Conservation (phyloP, 2,888 invertebrate genomes). For the Apantesis nais region DNA sequence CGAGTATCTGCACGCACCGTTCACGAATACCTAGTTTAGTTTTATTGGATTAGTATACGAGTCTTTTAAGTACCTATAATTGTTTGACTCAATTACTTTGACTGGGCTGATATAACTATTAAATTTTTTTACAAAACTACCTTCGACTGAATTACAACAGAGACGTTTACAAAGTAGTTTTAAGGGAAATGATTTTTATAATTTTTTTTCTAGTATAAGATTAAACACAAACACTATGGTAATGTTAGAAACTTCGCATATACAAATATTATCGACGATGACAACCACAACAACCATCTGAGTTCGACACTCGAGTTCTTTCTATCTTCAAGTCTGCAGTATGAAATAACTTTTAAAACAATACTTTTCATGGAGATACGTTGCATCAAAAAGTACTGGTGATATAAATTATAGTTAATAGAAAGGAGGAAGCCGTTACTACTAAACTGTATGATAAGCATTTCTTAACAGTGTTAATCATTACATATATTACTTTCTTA, state of each 20-base stretch:
- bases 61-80: background rate
- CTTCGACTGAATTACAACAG: no score
- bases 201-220: no score
- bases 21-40: conserved; percentile 7
- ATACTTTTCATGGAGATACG: background rate
- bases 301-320: no score
- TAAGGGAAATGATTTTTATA: no score
- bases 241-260: background rate
- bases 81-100: background rate
- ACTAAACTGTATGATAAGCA: background rate
- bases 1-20: conserved; percentile 1
- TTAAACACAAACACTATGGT: no score
- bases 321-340: background rate
- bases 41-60: background rate
- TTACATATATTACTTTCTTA: background rate
- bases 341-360: background rate
- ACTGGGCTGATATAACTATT: background rate
- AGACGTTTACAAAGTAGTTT: no score
- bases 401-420: background rate
- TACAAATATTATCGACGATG: background rate
- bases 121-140: background rate
- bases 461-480: background rate
- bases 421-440: background rate
- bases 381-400: background rate
- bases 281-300: background rate